phyloP scores from a whole-genome alignment of 2,797 vertebrate species.

The Myotis vivesi region DNA sequence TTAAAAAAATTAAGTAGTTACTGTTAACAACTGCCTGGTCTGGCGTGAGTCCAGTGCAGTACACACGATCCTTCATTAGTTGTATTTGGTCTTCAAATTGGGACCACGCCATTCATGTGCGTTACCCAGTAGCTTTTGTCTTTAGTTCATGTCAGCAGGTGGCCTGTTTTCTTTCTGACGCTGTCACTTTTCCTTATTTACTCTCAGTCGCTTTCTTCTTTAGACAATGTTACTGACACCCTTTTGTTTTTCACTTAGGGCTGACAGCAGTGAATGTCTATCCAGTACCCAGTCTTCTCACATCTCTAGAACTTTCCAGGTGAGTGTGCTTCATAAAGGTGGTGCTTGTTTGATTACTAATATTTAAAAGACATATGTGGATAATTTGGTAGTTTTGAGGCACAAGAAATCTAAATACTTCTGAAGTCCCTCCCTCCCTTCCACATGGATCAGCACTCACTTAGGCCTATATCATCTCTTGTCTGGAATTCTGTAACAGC shows the following conservation, averaged over 20 bases:
- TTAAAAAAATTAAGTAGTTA: not conserved
- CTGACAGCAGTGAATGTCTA: conserved; percentile 92
- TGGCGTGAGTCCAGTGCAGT: not conserved
- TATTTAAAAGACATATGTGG: not conserved
- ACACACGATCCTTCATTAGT: not conserved
- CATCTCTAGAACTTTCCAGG: conserved; percentile 93
- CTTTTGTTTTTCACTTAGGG: conserved; percentile 84
- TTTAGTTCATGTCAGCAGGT: not conserved
- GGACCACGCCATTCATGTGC: not conserved
- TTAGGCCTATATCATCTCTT: not conserved
- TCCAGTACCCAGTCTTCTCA: conserved; percentile 92
- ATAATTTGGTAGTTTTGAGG: not conserved
- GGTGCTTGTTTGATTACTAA: not conserved
- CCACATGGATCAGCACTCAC: not conserved
- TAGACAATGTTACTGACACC: conserved; percentile 43
- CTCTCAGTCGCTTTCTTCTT: not conserved
- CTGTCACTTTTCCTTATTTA: not conserved
- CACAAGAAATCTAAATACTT: not conserved
- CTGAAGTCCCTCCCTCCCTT: not conserved
- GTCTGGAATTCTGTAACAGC: not conserved
- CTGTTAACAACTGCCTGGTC: not conserved
- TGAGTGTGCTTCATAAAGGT: conserved; percentile 83
- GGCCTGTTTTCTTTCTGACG: not conserved
- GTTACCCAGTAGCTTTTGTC: not conserved
- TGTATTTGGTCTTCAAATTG: not conserved